Evolutionary conservation across 1,140 invertebrate genomes (phyloP).

Genomic region (Drosophila arizonae): DNA sequence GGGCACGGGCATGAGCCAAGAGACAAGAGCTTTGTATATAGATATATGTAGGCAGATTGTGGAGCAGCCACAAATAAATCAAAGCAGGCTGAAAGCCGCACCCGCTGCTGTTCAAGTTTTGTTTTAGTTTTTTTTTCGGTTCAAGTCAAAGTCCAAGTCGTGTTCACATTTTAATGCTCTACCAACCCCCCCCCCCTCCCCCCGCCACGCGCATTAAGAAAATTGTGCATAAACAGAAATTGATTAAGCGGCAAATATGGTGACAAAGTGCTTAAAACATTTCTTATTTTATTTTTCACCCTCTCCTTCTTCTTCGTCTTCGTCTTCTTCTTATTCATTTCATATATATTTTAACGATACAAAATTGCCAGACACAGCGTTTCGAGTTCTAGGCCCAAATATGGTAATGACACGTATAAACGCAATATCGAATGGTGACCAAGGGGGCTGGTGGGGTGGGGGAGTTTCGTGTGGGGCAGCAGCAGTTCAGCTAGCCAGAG

Average conservation of each 20-base stretch:
- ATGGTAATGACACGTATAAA: constrained; percentile 71
- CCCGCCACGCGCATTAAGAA: not conserved
- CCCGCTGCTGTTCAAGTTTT: constrained; percentile 24
- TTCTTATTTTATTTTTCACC: constrained; percentile 2
- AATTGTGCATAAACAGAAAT: constrained; percentile 63
- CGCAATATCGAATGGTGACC: constrained; percentile 49
- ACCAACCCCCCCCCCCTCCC: not conserved
- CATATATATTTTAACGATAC: constrained; percentile 4
- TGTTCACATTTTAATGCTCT: constrained; percentile 16
- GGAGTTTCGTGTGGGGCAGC: not conserved
- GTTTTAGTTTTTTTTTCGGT: not conserved
- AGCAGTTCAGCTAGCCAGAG: not conserved
- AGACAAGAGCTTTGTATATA: no score
- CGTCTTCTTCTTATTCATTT: not conserved
- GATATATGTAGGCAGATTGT: not conserved
- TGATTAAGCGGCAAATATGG: constrained; percentile 77
- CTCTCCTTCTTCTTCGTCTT: not conserved
- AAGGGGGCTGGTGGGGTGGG: not conserved
- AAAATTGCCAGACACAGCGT: constrained; percentile 32
- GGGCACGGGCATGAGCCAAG: not conserved
- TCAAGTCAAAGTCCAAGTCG: constrained; percentile 37
- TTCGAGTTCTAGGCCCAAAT: constrained; percentile 63
- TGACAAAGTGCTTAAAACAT: constrained; percentile 68
- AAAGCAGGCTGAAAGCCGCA: constrained; percentile 53
- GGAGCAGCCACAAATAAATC: constrained; percentile 56